Base-by-base conservation (phyloP, 2,888 invertebrate genomes). In the Hirtodrosophila cameraria region DNA sequence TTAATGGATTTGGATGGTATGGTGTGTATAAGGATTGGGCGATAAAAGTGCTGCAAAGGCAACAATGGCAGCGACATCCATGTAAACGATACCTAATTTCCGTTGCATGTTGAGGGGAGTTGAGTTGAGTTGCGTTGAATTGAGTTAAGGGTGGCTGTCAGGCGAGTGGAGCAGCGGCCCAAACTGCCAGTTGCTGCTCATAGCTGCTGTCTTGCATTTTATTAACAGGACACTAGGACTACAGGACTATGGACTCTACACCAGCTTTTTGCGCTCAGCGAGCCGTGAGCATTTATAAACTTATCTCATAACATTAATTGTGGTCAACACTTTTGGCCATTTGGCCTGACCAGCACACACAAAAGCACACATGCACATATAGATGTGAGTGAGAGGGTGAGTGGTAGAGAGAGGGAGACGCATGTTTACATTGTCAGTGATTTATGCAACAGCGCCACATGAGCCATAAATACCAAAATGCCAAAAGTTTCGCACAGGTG, bases 281-380 rank as follows among this genome's bases (percentile, higher is more conserved):
- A 73, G 81, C 84, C 70, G 66, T 82, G 83, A 53, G 82, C 71
- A 59, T 81, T 82, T 82, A 86, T 79, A 88, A 88, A 88, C 89
- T 88, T 81, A 88, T 88, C 86, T 83, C 88, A 89, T 89, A 89
- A 88, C 90, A 89, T 89, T 90, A 90, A 89, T 89, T 90, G 90
- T 87, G 90, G 89, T 84, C 84, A 81, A 87, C 80, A 80, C 78
- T 86, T 86, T 85, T 79, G 82, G 85, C 85, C 87, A 86, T 82
- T 86, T 69, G 78, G 68, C 62, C 59, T 65, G 64, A 15, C 62
- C 58, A 42, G 35, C 59, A 60, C 65, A 60, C 36, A 62, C 52
- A 62, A 55, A 60, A 41, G 60, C 61, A 57, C 50, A 36, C 50
- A 42, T 57, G 35, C 28, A 53, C 38, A 68, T 39, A 39, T 7